A percentile compares a stretch with the other conserved stretches of the same genome.
phyloP scores from a whole-genome alignment of 2,113 vertebrate species.

The Epinephelus lanceolatus region DNA sequence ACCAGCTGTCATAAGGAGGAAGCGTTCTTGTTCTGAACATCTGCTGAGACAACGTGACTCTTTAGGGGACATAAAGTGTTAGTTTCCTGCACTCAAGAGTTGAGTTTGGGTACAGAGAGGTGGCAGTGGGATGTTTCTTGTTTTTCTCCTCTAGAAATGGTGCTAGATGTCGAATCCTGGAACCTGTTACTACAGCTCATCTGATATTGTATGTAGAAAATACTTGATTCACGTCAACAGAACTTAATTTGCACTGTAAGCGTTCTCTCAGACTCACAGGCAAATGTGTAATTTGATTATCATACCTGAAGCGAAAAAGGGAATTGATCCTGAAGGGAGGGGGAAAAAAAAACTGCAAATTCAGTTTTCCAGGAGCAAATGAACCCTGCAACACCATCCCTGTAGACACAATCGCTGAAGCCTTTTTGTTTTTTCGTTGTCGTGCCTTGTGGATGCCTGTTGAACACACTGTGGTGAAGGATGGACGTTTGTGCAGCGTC shows the following conservation, averaged over 20 bases:
- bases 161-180: conserved; percentile 60
- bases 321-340: conserved; percentile 28
- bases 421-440: background rate
- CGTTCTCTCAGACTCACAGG: conserved; percentile 16
- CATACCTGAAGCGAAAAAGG: conserved; percentile 40
- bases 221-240: conserved; percentile 48
- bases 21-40: background rate
- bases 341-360: background rate
- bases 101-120: background rate
- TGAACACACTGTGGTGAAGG: conserved; percentile 6
- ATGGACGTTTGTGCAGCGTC: background rate
- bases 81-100: background rate
- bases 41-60: background rate
- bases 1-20: background rate
- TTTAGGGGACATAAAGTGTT: background rate
- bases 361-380: conserved; percentile 2
- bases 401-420: background rate
- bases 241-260: conserved; percentile 53
- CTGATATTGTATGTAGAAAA: conserved; percentile 41
- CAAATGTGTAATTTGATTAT: background rate
- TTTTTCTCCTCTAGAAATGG: conserved; percentile 25
- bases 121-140: background rate
- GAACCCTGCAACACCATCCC: background rate
- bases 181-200: conserved; percentile 31
- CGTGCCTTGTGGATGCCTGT: conserved; percentile 21